Evolutionary conservation across 2,797 vertebrate genomes (phyloP), one percentile per base, ranked within the genome.

Genomic region (Clarias laeviceps): DNA sequence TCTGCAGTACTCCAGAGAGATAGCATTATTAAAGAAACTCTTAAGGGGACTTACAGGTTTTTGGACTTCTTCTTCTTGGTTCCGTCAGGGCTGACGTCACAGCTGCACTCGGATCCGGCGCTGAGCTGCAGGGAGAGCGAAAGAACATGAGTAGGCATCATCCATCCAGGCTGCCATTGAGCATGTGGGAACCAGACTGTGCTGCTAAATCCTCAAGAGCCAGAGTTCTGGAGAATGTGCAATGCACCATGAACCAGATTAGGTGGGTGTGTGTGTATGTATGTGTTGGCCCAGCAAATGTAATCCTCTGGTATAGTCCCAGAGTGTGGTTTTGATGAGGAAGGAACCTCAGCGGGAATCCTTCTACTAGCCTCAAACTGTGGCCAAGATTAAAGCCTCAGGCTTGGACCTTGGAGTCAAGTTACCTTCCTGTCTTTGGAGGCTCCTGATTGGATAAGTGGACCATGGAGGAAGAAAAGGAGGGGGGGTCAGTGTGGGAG

Each of bases 1-100:
- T 50, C 18, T 0, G 32, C 0, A 85, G 70, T 14, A 68, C 61
- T 65, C 4, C 27, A 34, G 59, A 85, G 54, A 37, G 8, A 34
- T n/a, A 79, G 12, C 14, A 17, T 1, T 18, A 17, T 32, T 2
- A 5, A 82, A n/a, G 27, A 68, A 64, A 14, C 24, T 27, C 50
- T 54, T 54, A 54, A n/a, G 22, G 37, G 14, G 82, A 90, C 98
- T 94, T 93, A 99, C 98, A 98, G 93, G 92, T 95, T 98, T 94
- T 96, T 97, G 95, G 96, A 95, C 90, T 94, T 96, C 92, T 97
- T 97, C 94, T 98, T 97, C 95, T 91, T 95, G 89, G 93, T 93
- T 57, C 95, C 95, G 85, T 95, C 94, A 0, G 96, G 94, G 70
- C 94, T 88, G 32, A 96, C 94, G 0, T 97, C 96, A 78, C 96